Conservation (phyloP, 1,140 invertebrate species). For the Galendromus occidentalis region DNA sequence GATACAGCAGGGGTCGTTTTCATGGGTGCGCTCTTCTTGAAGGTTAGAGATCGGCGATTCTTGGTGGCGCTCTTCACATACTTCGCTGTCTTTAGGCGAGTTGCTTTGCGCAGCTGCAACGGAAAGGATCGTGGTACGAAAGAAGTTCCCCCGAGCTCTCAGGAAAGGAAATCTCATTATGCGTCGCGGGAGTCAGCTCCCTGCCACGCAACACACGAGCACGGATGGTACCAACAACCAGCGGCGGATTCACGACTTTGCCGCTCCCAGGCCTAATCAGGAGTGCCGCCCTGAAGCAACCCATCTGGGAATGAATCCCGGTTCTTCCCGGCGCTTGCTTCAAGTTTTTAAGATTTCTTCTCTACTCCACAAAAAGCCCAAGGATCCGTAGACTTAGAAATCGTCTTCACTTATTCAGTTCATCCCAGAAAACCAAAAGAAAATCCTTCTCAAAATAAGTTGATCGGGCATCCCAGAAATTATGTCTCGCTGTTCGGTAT, state of each 20-base stretch:
- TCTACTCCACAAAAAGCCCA: too few species aligned
- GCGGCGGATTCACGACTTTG: too few species aligned
- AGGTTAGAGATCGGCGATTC: neutral
- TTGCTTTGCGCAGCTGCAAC: neutral
- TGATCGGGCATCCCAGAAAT: too few species aligned
- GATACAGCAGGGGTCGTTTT: neutral
- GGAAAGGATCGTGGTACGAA: neutral
- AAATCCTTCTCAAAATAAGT: too few species aligned
- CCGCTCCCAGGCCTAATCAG: too few species aligned
- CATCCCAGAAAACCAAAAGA: too few species aligned
- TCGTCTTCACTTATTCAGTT: too few species aligned
- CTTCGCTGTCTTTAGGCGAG: slow-evolving; percentile 2
- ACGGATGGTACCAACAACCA: neutral
- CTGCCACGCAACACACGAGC: neutral
- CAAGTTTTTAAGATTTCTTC: neutral
- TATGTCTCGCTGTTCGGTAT: too few species aligned
- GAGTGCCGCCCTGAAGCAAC: too few species aligned
- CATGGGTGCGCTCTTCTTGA: neutral
- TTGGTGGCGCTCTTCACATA: neutral
- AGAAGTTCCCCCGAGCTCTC: neutral
- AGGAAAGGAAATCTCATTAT: neutral
- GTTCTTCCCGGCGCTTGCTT: too few species aligned
- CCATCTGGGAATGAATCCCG: too few species aligned
- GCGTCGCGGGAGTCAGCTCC: neutral
- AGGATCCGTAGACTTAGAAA: too few species aligned